Evolutionary conservation across 2,113 vertebrate species (phyloP).

Genomic region (Geococcyx californianus): DNA sequence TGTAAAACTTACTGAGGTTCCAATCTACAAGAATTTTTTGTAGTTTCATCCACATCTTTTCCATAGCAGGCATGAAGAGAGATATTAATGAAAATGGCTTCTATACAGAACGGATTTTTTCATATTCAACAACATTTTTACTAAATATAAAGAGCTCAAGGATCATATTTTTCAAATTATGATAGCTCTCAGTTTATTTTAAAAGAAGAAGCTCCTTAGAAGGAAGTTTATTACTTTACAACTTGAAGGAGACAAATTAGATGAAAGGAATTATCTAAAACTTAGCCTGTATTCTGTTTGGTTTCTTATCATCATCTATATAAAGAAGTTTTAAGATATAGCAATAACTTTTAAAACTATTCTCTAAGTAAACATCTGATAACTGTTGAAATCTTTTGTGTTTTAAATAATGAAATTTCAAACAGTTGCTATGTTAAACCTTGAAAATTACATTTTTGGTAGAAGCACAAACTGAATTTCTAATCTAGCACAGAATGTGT

Average conservation of each 20-base stretch:
- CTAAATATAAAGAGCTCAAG: not conserved
- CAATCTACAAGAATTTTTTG: not conserved
- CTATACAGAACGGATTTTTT: not conserved
- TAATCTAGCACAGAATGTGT: not conserved
- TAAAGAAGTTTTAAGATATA: not conserved
- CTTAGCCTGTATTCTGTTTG: not conserved
- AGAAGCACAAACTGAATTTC: not conserved
- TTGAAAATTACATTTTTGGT: not conserved
- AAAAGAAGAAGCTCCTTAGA: not conserved
- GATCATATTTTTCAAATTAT: not conserved
- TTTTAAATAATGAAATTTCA: slow-evolving; percentile 6
- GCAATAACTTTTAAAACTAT: not conserved
- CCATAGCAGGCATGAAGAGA: not conserved
- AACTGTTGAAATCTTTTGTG: not conserved
- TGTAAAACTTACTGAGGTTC: not conserved
- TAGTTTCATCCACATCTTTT: not conserved
- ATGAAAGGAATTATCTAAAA: not conserved
- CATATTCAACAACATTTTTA: not conserved
- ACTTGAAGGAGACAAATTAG: not conserved
- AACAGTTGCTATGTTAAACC: not conserved
- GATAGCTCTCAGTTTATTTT: not conserved
- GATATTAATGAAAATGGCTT: not conserved
- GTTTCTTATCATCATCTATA: not conserved
- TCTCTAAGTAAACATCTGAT: not conserved
- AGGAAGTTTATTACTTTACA: not conserved